These are phyloP conservation scores for Danio kyathit DNA, from an alignment of 2,797 vertebrate species.

Conservation along the genomic window DNA sequence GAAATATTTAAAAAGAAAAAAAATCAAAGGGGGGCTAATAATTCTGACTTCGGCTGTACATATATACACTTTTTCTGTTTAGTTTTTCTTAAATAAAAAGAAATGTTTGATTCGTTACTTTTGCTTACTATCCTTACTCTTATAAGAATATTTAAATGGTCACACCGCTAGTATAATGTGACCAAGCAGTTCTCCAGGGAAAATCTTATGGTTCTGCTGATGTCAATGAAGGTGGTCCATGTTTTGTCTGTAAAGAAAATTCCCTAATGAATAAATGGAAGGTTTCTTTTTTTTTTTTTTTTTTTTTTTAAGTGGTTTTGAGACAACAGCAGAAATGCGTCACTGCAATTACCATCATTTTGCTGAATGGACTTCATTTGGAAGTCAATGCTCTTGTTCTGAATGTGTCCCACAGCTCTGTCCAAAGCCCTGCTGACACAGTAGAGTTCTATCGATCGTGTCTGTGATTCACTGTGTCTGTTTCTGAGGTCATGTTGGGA, in stretches of 20 bases:
- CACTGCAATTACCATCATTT: neutral
- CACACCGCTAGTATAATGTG: neutral
- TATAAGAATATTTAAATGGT: neutral
- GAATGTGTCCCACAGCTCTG: neutral
- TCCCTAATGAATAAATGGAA: slow-evolving; percentile 3
- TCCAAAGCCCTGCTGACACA: neutral
- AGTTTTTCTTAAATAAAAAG: no score
- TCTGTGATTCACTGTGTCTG: neutral
- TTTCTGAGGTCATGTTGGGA: slow-evolving; percentile 49
- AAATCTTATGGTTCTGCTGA: neutral
- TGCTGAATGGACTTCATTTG: slow-evolving; percentile 7
- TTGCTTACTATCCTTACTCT: neutral
- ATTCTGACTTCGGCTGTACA: no score
- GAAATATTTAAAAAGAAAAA: no score
- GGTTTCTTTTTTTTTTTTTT: no score
- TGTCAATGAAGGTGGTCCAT: neutral
- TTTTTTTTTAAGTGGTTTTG: slow-evolving; percentile 22
- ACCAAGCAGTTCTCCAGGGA: neutral
- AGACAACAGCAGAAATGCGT: neutral
- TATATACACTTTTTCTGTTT: no score
- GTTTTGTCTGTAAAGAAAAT: neutral
- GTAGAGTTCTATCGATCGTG: neutral
- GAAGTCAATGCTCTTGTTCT: slow-evolving; percentile 12
- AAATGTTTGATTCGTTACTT: neutral
- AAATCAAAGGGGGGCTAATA: no score